phyloP scores from a whole-genome alignment of 2,888 invertebrate species.

The Hedya salicella region DNA sequence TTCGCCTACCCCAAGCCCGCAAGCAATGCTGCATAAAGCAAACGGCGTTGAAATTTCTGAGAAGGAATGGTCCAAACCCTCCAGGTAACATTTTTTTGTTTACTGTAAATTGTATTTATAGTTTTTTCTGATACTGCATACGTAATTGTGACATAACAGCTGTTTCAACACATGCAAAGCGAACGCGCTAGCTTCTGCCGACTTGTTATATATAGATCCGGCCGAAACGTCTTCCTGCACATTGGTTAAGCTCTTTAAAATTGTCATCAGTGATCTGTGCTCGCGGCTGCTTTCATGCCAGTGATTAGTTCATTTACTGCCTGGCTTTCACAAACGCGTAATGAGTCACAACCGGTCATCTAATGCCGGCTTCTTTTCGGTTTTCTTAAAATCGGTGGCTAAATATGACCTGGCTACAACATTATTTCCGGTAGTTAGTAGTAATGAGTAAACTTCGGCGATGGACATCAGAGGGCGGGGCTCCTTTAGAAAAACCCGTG shows the following conservation, averaged over 20 bases:
- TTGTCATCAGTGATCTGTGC: conserved; percentile 82
- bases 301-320: conserved; percentile 79
- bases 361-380: conserved; percentile 57
- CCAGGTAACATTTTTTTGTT: conserved; percentile 67
- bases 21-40: conserved; percentile 58
- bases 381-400: conserved; percentile 55
- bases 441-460: conserved; percentile 84
- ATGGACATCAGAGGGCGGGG: conserved; percentile 89
- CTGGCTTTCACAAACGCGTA: conserved; percentile 70
- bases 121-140: conserved; percentile 52
- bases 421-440: conserved; percentile 60
- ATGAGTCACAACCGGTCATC: conserved; percentile 63
- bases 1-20: conserved; percentile 76
- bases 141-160: conserved; percentile 76
- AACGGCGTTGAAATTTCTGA: conserved; percentile 62
- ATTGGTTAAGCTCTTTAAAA: conserved; percentile 81
- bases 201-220: conserved; percentile 80
- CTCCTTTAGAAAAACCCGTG: conserved; percentile 86
- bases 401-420: conserved; percentile 63
- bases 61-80: conserved; percentile 79
- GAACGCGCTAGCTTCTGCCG: conserved; percentile 79
- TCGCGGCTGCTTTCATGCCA: conserved; percentile 80
- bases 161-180: conserved; percentile 76
- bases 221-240: conserved; percentile 77
- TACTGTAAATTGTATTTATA: conserved; percentile 46